phyloP scores from a whole-genome alignment of 2,888 invertebrate species.

The Nysson spinosus region DNA sequence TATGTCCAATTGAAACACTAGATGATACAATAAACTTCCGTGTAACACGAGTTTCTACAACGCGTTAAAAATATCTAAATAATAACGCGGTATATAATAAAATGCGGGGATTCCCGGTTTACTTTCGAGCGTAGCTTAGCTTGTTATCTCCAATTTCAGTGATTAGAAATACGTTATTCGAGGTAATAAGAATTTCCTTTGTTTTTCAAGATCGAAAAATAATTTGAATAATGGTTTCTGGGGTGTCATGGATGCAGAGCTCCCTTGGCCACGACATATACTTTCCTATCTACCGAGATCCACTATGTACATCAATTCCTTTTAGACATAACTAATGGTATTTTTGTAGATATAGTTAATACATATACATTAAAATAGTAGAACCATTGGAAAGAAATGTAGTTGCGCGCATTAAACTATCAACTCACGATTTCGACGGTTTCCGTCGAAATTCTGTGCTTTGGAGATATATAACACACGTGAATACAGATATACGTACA shows the following conservation, averaged over 20 bases:
- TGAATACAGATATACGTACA: slow-evolving; percentile 37
- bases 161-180: too few species aligned
- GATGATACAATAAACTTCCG: neutral
- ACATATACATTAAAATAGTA: slow-evolving; percentile 51
- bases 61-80: too few species aligned
- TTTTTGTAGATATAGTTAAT: slow-evolving; percentile 42
- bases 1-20: neutral
- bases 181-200: too few species aligned
- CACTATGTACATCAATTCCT: slow-evolving; percentile 74
- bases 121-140: too few species aligned
- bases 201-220: neutral
- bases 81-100: too few species aligned
- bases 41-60: neutral
- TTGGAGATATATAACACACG: slow-evolving; percentile 14
- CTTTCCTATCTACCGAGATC: slow-evolving; percentile 58
- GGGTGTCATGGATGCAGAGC: slow-evolving; percentile 50
- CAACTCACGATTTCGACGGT: neutral
- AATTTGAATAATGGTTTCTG: slow-evolving; percentile 5
- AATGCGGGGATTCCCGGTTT: too few species aligned
- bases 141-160: too few species aligned
- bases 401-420: slow-evolving; percentile 21
- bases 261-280: slow-evolving; percentile 61
- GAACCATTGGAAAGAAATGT: slow-evolving; percentile 46
- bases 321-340: slow-evolving; percentile 65
- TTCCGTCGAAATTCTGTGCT: neutral